A percentile compares a stretch with the other conserved stretches of the same genome.
Conservation (phyloP, 2,113 vertebrate species). For the Tonatia bakeri region DNA sequence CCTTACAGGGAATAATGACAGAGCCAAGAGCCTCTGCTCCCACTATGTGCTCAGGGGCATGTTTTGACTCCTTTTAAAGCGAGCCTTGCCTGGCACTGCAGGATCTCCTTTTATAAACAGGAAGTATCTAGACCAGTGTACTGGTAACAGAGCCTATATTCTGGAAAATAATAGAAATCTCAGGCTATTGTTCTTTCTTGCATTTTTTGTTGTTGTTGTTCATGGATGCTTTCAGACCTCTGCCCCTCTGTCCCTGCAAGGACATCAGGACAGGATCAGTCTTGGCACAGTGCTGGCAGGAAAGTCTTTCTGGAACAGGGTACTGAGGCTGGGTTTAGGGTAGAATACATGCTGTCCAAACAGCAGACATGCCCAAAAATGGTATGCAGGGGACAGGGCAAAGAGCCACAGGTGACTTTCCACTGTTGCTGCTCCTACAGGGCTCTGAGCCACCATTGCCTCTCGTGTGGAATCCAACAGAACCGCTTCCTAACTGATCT, state of each 20-base stretch:
- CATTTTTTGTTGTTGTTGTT: not conserved
- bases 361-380: not conserved
- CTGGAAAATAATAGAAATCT: not conserved
- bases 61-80: not conserved
- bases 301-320: not conserved
- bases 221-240: not conserved
- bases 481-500: not conserved
- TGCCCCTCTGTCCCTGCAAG: not conserved
- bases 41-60: not conserved
- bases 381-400: not conserved
- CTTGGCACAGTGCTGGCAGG: not conserved
- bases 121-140: not conserved
- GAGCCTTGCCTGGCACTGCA: not conserved
- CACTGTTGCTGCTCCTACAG: not conserved
- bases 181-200: not conserved
- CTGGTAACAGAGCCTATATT: constrained; percentile 11
- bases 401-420: not conserved
- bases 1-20: not conserved
- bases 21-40: not conserved
- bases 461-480: not conserved
- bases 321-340: not conserved
- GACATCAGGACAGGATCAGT: not conserved
- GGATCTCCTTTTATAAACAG: constrained; percentile 31
- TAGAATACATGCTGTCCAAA: not conserved
- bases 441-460: not conserved